phyloP scores from a whole-genome alignment of 2,888 invertebrate species.

The Pristionchus entomophagus region DNA sequence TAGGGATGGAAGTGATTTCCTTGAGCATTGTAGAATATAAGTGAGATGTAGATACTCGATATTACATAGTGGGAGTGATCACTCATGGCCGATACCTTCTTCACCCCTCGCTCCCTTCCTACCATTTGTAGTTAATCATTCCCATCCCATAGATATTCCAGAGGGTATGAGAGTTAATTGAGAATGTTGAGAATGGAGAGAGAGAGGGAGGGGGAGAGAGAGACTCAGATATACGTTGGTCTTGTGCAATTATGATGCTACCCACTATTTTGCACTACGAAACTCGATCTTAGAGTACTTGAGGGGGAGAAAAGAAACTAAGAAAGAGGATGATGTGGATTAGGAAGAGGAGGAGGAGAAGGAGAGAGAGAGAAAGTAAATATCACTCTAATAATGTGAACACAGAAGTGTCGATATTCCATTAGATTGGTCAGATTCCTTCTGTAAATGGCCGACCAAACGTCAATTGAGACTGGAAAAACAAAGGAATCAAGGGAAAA shows the following conservation, averaged over 20 bases:
- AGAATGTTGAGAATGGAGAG: neutral
- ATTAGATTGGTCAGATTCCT: no score
- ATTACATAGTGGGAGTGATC: no score
- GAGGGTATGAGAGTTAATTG: no score
- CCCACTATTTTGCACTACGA: neutral
- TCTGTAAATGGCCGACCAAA: neutral
- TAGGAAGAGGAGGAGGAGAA: no score
- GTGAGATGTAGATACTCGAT: no score
- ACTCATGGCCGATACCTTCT: no score
- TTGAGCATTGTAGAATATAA: no score
- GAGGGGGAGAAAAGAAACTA: neutral
- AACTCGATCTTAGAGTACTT: neutral
- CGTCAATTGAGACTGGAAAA: neutral
- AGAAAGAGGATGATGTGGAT: neutral
- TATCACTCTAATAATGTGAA: constrained; percentile 23
- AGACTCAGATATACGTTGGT: neutral
- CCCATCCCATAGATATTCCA: no score
- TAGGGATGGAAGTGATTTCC: no score
- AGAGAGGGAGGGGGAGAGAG: neutral
- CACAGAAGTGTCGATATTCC: no score
- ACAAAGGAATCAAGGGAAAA: constrained; percentile 5
- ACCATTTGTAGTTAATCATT: constrained; percentile 16
- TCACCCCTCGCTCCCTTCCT: neutral
- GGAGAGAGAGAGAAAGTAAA: neutral
- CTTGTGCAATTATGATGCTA: no score